Evolutionary conservation across 2,888 invertebrate species (phyloP).

Genomic region (Ophonus ardosiacus): DNA sequence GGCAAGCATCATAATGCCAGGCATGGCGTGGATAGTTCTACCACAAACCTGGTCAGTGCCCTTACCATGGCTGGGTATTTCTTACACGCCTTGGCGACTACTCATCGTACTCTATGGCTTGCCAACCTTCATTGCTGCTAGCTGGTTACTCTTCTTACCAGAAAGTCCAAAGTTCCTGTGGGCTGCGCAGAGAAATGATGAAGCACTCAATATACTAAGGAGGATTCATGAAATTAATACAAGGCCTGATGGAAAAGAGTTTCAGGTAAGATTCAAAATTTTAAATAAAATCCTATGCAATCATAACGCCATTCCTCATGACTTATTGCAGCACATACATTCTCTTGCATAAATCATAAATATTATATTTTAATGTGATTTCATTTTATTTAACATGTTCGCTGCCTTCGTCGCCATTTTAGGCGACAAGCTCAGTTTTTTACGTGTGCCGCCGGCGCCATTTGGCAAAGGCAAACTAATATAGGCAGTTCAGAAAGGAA

Average conservation of each 20-base stretch:
- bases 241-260: constrained; percentile 70
- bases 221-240: constrained; percentile 72
- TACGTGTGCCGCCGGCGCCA: too few relatives aligned
- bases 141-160: constrained; percentile 71
- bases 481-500: too few relatives aligned
- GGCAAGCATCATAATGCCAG: constrained; percentile 73
- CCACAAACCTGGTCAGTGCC: constrained; percentile 73
- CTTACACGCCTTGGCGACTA: constrained; percentile 73
- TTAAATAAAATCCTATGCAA: neutral
- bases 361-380: too few relatives aligned
- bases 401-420: too few relatives aligned
- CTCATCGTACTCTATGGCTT: constrained; percentile 72
- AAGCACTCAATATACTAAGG: constrained; percentile 71
- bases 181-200: constrained; percentile 70
- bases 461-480: too few relatives aligned
- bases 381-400: too few relatives aligned
- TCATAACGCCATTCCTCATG: too few relatives aligned
- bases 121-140: constrained; percentile 71
- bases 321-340: too few relatives aligned
- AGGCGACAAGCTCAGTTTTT: too few relatives aligned
- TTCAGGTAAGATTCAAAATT: constrained; percentile 68
- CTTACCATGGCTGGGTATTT: constrained; percentile 75
- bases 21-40: constrained; percentile 73
- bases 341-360: too few relatives aligned
- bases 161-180: constrained; percentile 75